Evolutionary conservation across 30 jellyfish, hydroid and myxozoan genomes (phyloP).

Genomic region (Chironex yamaguchii): DNA sequence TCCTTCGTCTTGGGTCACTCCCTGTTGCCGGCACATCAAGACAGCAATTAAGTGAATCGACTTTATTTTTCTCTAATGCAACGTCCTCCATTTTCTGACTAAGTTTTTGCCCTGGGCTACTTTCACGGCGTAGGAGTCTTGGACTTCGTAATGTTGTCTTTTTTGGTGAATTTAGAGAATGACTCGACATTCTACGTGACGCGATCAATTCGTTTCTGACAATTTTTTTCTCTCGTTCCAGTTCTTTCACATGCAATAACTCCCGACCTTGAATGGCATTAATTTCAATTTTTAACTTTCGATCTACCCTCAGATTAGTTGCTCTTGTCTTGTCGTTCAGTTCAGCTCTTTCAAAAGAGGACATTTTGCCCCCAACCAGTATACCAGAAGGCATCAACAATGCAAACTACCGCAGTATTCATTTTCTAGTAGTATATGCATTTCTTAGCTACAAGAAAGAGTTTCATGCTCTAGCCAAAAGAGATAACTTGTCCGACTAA

Average conservation of each 20-base stretch:
- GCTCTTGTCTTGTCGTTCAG: conserved; percentile 75
- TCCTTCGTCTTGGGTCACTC: neutral
- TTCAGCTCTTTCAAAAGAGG: conserved; percentile 58
- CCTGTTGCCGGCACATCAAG: neutral
- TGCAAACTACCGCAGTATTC: too few relatives aligned
- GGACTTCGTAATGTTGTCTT: neutral
- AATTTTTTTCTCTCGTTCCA: neutral
- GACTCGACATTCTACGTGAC: neutral
- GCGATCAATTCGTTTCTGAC: neutral
- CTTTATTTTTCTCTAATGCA: neutral
- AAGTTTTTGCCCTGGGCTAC: neutral
- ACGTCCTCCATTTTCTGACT: neutral
- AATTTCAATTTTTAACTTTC: conserved; percentile 69
- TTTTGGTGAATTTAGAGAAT: neutral
- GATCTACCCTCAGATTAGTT: conserved; percentile 66
- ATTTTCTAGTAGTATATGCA: too few relatives aligned
- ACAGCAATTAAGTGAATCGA: neutral
- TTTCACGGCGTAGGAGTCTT: neutral
- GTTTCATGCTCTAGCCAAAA: too few relatives aligned
- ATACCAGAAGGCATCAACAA: too few relatives aligned
- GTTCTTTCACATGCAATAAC: neutral
- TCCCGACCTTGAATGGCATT: neutral
- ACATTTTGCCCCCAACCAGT: neutral
- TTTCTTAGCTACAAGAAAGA: too few relatives aligned
- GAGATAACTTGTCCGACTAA: too few relatives aligned